These are phyloP conservation scores for Holacanthus passer DNA, from an alignment of 2,113 vertebrate genomes.

Conservation along the genomic window DNA sequence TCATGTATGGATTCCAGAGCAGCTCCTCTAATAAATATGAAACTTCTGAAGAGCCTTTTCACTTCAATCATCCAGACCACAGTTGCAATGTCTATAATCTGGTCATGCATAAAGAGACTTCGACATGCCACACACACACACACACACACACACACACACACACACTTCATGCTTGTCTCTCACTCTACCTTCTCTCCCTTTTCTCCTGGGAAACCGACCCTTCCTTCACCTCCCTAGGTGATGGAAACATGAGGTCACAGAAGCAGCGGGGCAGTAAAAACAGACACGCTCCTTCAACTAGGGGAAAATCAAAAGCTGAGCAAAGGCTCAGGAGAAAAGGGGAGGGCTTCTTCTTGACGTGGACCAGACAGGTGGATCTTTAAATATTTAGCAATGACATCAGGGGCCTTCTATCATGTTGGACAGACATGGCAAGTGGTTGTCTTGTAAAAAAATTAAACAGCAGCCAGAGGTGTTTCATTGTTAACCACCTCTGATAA, in stretches of 20 bases:
- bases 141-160: conserved; percentile 18
- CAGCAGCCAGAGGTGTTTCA: not conserved
- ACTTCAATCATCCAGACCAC: not conserved
- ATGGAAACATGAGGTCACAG: conserved; percentile 54
- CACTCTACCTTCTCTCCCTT: conserved; percentile 68
- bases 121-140: conserved; percentile 36
- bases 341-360: conserved; percentile 18
- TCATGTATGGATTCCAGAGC: too few relatives aligned
- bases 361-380: conserved; percentile 31
- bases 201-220: conserved; percentile 58
- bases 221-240: conserved; percentile 72
- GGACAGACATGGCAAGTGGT: not conserved
- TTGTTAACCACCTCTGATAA: not conserved
- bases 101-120: conserved; percentile 23
- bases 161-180: conserved; percentile 23
- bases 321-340: not conserved
- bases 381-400: conserved; percentile 34
- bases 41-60: not conserved
- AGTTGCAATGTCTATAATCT: not conserved
- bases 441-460: conserved; percentile 39
- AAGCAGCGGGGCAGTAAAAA: conserved; percentile 22
- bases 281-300: conserved; percentile 35
- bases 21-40: not conserved
- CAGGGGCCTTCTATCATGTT: conserved; percentile 21
- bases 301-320: conserved; percentile 29